phyloP scores from a whole-genome alignment of 2,797 vertebrate genomes.

The Craterocephalus amniculus region DNA sequence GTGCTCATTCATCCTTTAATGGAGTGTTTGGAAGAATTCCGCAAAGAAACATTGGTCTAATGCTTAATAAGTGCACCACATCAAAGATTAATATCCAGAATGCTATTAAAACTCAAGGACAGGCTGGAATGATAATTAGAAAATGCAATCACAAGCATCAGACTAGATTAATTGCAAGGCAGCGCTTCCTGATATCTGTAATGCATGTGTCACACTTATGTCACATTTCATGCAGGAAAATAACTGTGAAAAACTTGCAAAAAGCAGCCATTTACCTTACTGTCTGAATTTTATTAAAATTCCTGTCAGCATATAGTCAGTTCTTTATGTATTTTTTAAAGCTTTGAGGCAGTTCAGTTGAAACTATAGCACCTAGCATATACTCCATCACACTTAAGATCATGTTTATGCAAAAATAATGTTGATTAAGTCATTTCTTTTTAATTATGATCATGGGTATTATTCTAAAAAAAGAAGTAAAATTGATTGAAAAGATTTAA shows the following conservation, averaged over 20 bases:
- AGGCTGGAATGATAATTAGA: slow-evolving; percentile 86
- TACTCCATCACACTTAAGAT: neutral
- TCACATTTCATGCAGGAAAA: slow-evolving; percentile 44
- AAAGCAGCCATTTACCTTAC: slow-evolving; percentile 37
- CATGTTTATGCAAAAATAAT: neutral
- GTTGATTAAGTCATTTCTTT: neutral
- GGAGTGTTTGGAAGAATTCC: slow-evolving; percentile 77
- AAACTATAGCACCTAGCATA: neutral
- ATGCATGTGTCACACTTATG: slow-evolving; percentile 66
- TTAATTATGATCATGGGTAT: neutral
- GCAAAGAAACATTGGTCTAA: slow-evolving; percentile 75
- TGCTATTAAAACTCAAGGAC: slow-evolving; percentile 87
- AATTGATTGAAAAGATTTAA: slow-evolving; percentile 24
- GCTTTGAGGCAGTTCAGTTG: neutral
- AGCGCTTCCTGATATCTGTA: slow-evolving; percentile 70
- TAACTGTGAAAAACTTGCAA: slow-evolving; percentile 9
- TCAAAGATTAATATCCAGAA: slow-evolving; percentile 87
- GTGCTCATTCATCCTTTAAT: slow-evolving; percentile 67
- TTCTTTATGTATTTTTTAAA: neutral
- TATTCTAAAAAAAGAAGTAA: slow-evolving; percentile 9
- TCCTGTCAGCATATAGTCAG: neutral
- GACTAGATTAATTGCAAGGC: slow-evolving; percentile 80
- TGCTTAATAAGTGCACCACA: slow-evolving; percentile 80
- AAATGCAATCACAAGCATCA: slow-evolving; percentile 86
- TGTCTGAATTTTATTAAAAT: slow-evolving; percentile 12